phyloP scores from a whole-genome alignment of 2,113 vertebrate genomes.

The Malurus alboscapulatus region DNA sequence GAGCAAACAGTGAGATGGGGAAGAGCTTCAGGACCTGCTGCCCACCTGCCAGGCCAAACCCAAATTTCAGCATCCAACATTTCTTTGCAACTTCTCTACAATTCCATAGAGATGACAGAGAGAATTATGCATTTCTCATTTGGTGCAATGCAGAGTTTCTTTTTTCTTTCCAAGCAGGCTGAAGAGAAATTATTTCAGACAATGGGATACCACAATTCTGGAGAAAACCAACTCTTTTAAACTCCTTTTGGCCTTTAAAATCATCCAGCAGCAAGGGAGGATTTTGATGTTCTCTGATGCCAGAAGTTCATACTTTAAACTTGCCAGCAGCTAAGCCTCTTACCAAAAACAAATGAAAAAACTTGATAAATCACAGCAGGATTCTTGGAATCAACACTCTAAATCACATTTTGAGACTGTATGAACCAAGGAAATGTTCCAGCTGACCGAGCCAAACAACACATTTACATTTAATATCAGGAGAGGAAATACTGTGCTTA shows the following conservation, averaged over 20 bases:
- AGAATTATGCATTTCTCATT: not conserved
- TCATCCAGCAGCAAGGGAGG: not conserved
- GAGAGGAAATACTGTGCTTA: not conserved
- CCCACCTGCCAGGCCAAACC: too few relatives aligned
- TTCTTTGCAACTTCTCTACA: not conserved
- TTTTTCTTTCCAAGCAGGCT: not conserved
- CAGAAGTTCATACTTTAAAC: not conserved
- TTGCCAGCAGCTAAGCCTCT: constrained; percentile 4
- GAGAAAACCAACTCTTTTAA: not conserved
- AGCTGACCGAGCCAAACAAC: not conserved
- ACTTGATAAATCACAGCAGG: not conserved
- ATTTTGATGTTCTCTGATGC: not conserved
- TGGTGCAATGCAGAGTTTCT: not conserved
- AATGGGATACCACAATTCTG: not conserved
- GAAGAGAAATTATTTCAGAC: not conserved
- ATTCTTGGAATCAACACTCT: not conserved
- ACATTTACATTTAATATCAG: not conserved
- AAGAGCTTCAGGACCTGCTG: not conserved
- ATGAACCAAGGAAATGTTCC: not conserved
- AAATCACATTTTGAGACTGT: not conserved
- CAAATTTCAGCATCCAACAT: not conserved
- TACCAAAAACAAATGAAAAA: not conserved
- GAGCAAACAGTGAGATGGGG: not conserved
- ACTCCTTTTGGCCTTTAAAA: constrained; percentile 21
- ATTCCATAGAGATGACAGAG: not conserved